A percentile compares a stretch with the other conserved stretches of the same genome.
These are phyloP conservation scores for Macrotus californicus DNA, from an alignment of 2,113 vertebrate species.

Conservation along the genomic window DNA sequence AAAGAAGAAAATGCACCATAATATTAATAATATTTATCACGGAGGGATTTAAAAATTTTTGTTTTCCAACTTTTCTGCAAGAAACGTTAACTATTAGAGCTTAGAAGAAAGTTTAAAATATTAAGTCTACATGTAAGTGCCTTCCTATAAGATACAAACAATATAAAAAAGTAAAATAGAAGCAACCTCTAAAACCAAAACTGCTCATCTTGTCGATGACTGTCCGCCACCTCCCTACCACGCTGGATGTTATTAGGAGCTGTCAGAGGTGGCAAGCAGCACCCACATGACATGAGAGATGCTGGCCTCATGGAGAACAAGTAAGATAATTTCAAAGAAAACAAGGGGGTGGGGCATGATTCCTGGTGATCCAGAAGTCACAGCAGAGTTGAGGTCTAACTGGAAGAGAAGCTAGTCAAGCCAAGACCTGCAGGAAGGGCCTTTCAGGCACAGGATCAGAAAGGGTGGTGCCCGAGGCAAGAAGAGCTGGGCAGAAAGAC, in stretches of 20 bases:
- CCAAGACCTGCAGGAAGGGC: background rate
- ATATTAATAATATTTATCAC: background rate
- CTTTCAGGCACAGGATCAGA: background rate
- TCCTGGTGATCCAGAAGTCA: no score
- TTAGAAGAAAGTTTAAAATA: background rate
- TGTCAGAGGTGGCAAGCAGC: background rate
- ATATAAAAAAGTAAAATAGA: background rate
- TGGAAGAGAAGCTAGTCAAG: background rate
- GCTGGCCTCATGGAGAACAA: background rate
- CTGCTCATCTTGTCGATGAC: accelerated
- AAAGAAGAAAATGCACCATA: background rate
- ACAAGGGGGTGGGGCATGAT: background rate
- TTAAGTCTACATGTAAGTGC: background rate
- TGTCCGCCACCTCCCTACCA: accelerated
- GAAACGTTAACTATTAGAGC: background rate
- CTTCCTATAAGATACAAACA: background rate
- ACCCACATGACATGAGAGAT: accelerated
- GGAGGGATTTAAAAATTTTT: background rate
- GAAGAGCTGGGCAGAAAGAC: background rate
- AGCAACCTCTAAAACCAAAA: background rate
- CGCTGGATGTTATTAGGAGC: background rate
- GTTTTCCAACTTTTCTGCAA: background rate
- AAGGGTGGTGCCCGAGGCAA: accelerated
- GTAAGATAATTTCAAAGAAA: background rate
- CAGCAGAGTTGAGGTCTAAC: background rate